These are phyloP conservation scores for Fratercula arctica DNA, from an alignment of 2,797 vertebrate genomes.

Conservation along the genomic window DNA sequence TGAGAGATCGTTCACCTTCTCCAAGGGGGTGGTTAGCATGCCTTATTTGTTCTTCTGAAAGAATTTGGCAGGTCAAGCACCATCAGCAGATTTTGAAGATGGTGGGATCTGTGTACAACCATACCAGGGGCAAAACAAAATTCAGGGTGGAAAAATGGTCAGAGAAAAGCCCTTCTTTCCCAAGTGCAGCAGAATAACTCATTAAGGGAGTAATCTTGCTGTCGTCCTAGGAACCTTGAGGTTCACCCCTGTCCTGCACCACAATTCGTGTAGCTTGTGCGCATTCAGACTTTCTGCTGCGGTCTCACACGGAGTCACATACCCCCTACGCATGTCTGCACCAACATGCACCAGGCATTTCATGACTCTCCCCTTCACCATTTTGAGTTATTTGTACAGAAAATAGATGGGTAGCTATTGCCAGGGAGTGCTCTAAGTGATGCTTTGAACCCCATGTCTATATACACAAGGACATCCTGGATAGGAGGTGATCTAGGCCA, in stretches of 20 bases:
- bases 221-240: neutral
- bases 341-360: neutral
- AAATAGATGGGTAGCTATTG: neutral
- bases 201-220: neutral
- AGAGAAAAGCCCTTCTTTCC: neutral
- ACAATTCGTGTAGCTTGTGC: fast-evolving
- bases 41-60: neutral
- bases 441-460: neutral
- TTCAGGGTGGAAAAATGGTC: neutral
- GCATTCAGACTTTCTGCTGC: neutral
- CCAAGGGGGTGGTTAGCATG: fast-evolving
- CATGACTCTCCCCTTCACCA: neutral
- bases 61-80: fast-evolving
- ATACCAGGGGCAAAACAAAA: neutral
- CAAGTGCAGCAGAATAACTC: neutral
- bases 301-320: neutral
- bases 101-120: neutral
- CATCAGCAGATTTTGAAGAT: neutral
- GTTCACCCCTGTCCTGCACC: neutral
- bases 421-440: neutral
- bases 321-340: neutral
- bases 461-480: neutral
- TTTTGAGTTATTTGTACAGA: neutral
- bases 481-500: neutral
- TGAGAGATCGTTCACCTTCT: neutral